A percentile compares a stretch with the other conserved stretches of the same genome.
phyloP scores from a whole-genome alignment of 2,113 vertebrate species.

The Apteryx owenii region DNA sequence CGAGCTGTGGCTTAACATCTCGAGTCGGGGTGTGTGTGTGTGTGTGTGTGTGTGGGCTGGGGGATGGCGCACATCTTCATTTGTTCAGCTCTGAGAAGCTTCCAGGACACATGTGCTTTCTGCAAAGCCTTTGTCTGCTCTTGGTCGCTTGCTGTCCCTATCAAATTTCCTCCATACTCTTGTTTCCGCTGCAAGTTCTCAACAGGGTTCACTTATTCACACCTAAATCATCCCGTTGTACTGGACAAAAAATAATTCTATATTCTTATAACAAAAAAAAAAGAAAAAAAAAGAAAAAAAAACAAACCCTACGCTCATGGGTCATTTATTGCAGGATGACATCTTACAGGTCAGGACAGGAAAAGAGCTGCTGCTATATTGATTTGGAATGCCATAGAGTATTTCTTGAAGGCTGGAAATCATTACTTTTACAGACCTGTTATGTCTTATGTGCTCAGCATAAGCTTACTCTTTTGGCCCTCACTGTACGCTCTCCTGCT shows the following conservation, averaged over 20 bases:
- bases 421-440: conserved; percentile 57
- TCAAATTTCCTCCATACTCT: conserved; percentile 42
- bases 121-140: conserved; percentile 20
- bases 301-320: background rate
- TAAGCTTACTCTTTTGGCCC: conserved; percentile 52
- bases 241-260: background rate
- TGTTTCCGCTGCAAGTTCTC: conserved; percentile 59
- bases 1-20: background rate
- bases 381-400: conserved; percentile 43
- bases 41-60: background rate
- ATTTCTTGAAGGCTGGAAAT: conserved; percentile 54
- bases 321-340: conserved; percentile 42
- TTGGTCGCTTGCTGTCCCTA: conserved; percentile 31
- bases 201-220: conserved; percentile 23
- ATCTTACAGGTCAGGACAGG: conserved; percentile 43
- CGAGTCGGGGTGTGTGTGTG: background rate
- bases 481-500: conserved; percentile 12
- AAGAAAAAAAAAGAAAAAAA: background rate
- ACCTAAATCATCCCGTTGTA: background rate
- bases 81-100: conserved; percentile 47
- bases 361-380: conserved; percentile 29
- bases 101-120: background rate
- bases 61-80: background rate
- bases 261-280: background rate
- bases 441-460: conserved; percentile 55